Conservation (phyloP, 2,888 invertebrate species). For the Hyles lineata region DNA sequence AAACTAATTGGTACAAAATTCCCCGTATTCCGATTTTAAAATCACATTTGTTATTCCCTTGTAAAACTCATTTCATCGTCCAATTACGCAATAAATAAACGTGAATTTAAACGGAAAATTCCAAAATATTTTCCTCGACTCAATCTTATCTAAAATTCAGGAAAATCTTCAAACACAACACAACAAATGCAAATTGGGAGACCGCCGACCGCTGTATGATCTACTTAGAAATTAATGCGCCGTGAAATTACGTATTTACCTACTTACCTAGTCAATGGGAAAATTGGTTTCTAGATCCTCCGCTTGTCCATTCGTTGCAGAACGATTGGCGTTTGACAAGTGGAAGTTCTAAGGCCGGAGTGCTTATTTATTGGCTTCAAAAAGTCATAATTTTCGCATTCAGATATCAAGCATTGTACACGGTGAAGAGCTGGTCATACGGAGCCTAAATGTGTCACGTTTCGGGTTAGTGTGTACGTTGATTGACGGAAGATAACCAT, state of each 20-base stretch:
- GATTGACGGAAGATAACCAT: too few species aligned
- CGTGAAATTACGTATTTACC: conserved; percentile 82
- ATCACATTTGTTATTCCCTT: background rate
- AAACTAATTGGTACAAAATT: too few species aligned
- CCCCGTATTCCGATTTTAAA: background rate
- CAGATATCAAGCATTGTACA: too few species aligned
- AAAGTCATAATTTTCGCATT: background rate
- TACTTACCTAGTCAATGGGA: conserved; percentile 79
- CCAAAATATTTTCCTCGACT: background rate
- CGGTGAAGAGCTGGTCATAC: too few species aligned
- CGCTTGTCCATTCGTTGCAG: conserved; percentile 68
- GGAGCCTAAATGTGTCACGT: too few species aligned
- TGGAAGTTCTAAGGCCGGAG: conserved; percentile 25
- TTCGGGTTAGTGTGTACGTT: too few species aligned
- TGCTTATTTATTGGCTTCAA: background rate
- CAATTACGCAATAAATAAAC: background rate
- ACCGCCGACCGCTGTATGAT: conserved; percentile 61
- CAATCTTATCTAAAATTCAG: conserved; percentile 15
- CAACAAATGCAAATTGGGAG: conserved; percentile 59
- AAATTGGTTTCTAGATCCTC: conserved; percentile 75
- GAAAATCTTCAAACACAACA: conserved; percentile 40
- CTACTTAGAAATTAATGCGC: conserved; percentile 72
- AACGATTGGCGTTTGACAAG: conserved; percentile 71
- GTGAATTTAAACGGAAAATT: background rate
- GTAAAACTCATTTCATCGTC: background rate